Conservation (phyloP, 1,140 invertebrate genomes). For the Anagrus nilaparvatae region DNA sequence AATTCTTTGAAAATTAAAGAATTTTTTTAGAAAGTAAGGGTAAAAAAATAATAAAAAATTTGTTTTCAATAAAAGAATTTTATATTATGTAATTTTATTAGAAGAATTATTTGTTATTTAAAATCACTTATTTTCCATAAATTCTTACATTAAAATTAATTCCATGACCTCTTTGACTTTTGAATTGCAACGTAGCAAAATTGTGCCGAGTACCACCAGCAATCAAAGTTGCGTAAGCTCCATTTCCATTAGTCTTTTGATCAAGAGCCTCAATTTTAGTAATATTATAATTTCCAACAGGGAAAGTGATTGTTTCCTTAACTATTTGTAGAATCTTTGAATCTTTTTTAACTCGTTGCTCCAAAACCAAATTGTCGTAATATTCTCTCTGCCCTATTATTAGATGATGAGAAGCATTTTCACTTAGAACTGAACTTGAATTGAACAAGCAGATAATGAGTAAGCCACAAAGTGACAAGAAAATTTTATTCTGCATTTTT, state of each 20-base stretch:
- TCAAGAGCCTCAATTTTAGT: conserved; percentile 38
- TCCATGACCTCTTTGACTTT: conserved; percentile 14
- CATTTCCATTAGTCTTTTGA: conserved; percentile 24
- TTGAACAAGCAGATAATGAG: too few relatives aligned
- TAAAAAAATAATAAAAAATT: too few relatives aligned
- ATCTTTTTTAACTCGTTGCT: conserved; percentile 1
- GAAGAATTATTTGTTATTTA: too few relatives aligned
- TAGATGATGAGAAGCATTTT: conserved; percentile 4
- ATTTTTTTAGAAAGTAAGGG: too few relatives aligned
- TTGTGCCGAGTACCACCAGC: conserved; percentile 9
- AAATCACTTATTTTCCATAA: conserved; percentile 10
- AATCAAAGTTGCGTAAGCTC: conserved; percentile 9
- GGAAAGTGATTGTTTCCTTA: conserved; percentile 20
- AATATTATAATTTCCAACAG: conserved; percentile 19
- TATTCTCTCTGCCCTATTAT: conserved; percentile 1
- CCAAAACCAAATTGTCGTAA: conserved; percentile 1
- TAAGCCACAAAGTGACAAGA: too few relatives aligned
- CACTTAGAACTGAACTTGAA: too few relatives aligned
- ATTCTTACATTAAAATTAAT: conserved; percentile 15
- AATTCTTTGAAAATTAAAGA: too few relatives aligned
- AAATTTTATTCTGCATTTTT: too few relatives aligned
- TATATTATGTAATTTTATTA: too few relatives aligned
- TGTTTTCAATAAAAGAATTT: too few relatives aligned
- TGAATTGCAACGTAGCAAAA: conserved; percentile 13
- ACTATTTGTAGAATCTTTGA: conserved; percentile 25